Conservation (phyloP, 2,888 invertebrate genomes). For the Euplagia quadripunctaria region DNA sequence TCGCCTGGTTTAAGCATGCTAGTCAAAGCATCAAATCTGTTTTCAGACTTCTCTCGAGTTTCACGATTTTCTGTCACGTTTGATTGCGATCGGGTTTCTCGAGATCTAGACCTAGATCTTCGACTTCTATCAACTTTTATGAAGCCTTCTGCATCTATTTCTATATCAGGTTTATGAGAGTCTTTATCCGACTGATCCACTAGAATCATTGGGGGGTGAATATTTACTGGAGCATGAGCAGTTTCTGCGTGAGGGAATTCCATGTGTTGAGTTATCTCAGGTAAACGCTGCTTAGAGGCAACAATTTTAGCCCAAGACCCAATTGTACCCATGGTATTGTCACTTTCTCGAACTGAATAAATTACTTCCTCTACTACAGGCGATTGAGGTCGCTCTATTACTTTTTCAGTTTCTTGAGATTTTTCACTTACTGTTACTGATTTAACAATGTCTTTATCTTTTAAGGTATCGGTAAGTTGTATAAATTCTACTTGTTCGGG, state of each 20-base stretch:
- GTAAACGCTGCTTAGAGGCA: constrained; percentile 70
- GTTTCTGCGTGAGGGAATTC: constrained; percentile 47
- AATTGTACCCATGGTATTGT: constrained; percentile 52
- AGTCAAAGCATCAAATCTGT: constrained; percentile 73
- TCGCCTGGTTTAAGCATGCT: constrained; percentile 64
- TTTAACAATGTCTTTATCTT: constrained; percentile 26
- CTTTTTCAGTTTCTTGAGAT: constrained; percentile 21
- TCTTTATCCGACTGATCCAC: constrained; percentile 73
- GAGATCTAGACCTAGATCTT: constrained; percentile 86
- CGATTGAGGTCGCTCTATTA: constrained; percentile 4
- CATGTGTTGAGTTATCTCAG: constrained; percentile 65
- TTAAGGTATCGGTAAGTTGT: constrained; percentile 38
- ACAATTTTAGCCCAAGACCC: constrained; percentile 82
- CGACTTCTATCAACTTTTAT: constrained; percentile 81
- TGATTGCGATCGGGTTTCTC: constrained; percentile 73
- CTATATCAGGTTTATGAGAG: constrained; percentile 61
- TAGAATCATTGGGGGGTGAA: constrained; percentile 68
- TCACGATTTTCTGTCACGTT: constrained; percentile 56
- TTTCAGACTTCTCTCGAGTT: constrained; percentile 70
- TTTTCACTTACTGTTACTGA: constrained; percentile 21
- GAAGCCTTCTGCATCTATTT: constrained; percentile 81
- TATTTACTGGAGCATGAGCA: constrained; percentile 46
- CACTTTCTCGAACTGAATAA: constrained; percentile 38
- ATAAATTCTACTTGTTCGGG: constrained; percentile 49
- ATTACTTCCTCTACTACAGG: constrained; percentile 15